Evolutionary conservation across 2,797 vertebrate species (phyloP), one percentile per base, ranked within the genome.

Genomic region (Characodon lateralis): DNA sequence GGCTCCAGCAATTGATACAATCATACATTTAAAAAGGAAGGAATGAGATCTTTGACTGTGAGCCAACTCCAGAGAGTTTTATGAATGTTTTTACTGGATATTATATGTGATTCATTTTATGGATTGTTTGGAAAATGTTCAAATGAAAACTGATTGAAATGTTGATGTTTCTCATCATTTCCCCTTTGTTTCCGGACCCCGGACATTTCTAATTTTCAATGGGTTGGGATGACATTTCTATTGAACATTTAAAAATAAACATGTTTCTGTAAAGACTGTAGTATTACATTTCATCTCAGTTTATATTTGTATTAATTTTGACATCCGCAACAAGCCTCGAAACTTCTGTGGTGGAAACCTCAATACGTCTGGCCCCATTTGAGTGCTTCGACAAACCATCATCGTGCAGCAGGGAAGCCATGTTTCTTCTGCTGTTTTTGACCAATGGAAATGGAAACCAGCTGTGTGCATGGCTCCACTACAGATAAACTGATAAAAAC

Each of bases 401-500:
- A 63, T 79, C 10, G 26, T 48, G 51, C 28, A 46, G 59, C 2
- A n/a, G 65, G 20, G 74, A 59, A 76, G 63, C 81, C 70, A 74
- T 72, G 76, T 73, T 70, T 79, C 73, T 26, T 74, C 35, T 77
- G 83, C 71, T 77, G 65, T 35, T 73, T 81, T 80, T 14, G 31
- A 71, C 76, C 68, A 51, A 31, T 76, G 41, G 55, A 80, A 87
- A 92, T 88, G 53, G 71, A 84, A 91, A 87, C 72, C 89, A 90
- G 81, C 87, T 89, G 90, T 80, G 46, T 55, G 35, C 71, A 80
- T 78, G 78, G 80, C 73, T 78, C 50, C 80, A 70, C 18, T 35
- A 78, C 85, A 90, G 83, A 82, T 88, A 80, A 84, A 85, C 24
- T 39, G 76, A 77, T 83, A 71, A 86, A 85, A 89, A 83, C 43